Conservation (phyloP, 2,888 invertebrate species). For the Hylaea fasciaria region DNA sequence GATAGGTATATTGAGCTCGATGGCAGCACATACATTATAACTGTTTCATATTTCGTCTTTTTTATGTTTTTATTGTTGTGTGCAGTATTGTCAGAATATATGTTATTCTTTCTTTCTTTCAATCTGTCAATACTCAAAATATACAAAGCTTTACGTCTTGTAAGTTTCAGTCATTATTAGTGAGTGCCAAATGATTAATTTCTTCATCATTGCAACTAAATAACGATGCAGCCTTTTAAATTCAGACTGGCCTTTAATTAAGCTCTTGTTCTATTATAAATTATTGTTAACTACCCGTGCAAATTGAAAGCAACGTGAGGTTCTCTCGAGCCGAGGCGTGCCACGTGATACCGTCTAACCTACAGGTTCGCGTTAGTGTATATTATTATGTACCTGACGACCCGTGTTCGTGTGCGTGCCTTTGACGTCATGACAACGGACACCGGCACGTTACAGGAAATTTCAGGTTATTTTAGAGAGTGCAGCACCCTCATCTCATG, state of each 20-base stretch:
- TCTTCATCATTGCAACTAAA: background rate
- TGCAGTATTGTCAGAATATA: too few relatives aligned
- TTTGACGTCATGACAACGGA: constrained; percentile 53
- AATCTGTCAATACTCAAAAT: too few relatives aligned
- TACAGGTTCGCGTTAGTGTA: too few relatives aligned
- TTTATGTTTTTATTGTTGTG: too few relatives aligned
- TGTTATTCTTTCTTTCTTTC: too few relatives aligned
- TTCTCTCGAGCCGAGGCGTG: constrained; percentile 41
- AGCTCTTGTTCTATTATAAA: constrained; percentile 16
- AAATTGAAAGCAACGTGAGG: constrained; percentile 34
- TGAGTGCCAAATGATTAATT: too few relatives aligned
- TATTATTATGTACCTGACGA: background rate
- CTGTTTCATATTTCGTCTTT: too few relatives aligned
- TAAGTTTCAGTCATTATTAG: too few relatives aligned
- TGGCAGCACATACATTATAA: too few relatives aligned
- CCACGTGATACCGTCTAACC: constrained; percentile 51
- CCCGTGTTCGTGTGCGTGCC: constrained; percentile 29
- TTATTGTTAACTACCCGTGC: constrained; percentile 22
- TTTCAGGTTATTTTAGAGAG: constrained; percentile 30
- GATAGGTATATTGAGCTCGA: too few relatives aligned
- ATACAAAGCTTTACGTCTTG: too few relatives aligned
- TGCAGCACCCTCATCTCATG: constrained; percentile 14
- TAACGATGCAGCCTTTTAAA: constrained; percentile 10
- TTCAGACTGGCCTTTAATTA: constrained; percentile 23
- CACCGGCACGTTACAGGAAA: constrained; percentile 33